A percentile compares a stretch with the other conserved stretches of the same genome.
These are phyloP conservation scores for Anastrepha obliqua DNA, from an alignment of 1,140 invertebrate species.

Conservation along the genomic window DNA sequence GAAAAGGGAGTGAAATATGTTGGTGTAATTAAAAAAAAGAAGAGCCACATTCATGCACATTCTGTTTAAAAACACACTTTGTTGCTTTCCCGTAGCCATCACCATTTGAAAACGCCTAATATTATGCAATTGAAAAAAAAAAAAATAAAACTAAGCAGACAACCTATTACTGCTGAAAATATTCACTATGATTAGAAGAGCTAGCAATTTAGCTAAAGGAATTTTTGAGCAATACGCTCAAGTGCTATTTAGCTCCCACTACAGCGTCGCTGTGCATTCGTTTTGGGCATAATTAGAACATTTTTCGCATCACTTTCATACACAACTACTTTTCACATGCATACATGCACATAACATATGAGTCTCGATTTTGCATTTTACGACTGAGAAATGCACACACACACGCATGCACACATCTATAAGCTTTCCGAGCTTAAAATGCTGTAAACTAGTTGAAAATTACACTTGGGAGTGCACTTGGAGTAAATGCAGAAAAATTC, in stretches of 20 bases:
- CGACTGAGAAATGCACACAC: not conserved
- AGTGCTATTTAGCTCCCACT: not conserved
- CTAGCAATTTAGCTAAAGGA: not conserved
- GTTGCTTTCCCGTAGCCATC: not conserved
- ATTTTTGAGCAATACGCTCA: not conserved
- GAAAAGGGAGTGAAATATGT: not conserved
- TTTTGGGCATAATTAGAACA: conserved; percentile 21
- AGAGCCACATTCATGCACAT: not conserved
- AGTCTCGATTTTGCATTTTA: too few relatives aligned
- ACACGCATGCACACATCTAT: not conserved
- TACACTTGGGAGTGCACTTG: conserved; percentile 40
- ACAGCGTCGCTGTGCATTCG: not conserved
- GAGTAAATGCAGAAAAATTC: conserved; percentile 28
- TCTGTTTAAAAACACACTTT: too few relatives aligned
- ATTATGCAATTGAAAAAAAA: not conserved
- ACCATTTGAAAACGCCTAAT: not conserved
- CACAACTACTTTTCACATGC: not conserved
- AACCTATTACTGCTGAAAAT: not conserved
- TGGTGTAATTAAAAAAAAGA: not conserved
- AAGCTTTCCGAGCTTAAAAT: not conserved
- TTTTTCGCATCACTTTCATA: not conserved
- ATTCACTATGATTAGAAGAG: not conserved
- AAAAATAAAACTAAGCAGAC: not conserved
- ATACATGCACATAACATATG: not conserved
- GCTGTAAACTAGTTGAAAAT: not conserved